Base-by-base conservation (phyloP, 2,113 vertebrate genomes). In the Rhegmatorhina hoffmannsi region DNA sequence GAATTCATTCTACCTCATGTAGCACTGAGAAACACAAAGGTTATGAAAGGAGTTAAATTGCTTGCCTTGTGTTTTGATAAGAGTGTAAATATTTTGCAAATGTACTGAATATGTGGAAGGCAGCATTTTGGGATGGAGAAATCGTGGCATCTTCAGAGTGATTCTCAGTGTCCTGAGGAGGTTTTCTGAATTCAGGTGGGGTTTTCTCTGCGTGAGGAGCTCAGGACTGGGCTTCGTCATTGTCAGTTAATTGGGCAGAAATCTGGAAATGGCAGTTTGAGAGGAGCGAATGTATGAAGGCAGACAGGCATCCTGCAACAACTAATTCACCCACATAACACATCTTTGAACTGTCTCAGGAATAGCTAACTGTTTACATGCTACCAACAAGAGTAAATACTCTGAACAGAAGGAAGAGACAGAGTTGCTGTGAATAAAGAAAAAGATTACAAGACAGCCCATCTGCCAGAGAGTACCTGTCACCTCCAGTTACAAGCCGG, bases 191-290 rank as follows among this genome's bases (percentile, higher is more conserved):
- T 79, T 76, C n/a, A n/a, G 28, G 40, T 33, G 44, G 94, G 21
- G 13, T 69, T 89, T 89, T 47, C 67, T 79, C 17, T 78, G 34
- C 33, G 34, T 4, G 3, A 38, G 38, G 58, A 79, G 58, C 73
- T 46, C 25, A 21, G 75, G 77, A n/a, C 56, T 31, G 81, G 87
- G 63, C 59, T 78, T 55, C 0, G 4, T 73, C 93, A 70, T 90
- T 28, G 0, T 84, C 81, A 73, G 89, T 93, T 98, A 98, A 98
- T 97, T 97, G 97, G 96, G 94, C 95, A 97, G 96, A 94, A 91
- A 49, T 78, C 93, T 89, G 64, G 86, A 96, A 88, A 78, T 52
- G 85, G 78, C 72, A 92, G 47, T 86, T 93, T 86, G 92, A 95
- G 91, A 89, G 91, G 75, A 52, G 36, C 44, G 6, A 53, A 17